phyloP scores from a whole-genome alignment of 1,140 invertebrate species.

The Gonatopus flavifemur region DNA sequence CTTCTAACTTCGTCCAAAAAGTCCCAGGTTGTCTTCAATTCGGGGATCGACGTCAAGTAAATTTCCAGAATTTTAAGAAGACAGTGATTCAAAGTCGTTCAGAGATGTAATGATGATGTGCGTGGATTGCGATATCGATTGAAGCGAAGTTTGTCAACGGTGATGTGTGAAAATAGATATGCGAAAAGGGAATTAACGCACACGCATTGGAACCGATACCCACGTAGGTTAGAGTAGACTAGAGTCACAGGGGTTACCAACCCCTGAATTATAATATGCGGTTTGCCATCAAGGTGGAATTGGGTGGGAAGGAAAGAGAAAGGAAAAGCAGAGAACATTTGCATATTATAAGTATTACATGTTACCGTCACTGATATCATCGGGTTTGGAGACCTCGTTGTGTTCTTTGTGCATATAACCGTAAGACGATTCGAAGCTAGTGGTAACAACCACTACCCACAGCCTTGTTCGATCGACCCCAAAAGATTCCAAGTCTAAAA shows the following conservation, averaged over 20 bases:
- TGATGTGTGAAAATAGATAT: no score
- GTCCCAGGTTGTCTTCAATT: no score
- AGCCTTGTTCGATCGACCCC: constrained; percentile 27
- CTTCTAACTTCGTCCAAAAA: no score
- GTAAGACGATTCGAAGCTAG: constrained; percentile 47
- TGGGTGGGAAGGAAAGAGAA: constrained; percentile 10
- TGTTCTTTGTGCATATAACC: constrained; percentile 48
- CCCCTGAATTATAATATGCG: constrained; percentile 44
- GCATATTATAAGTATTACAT: constrained; percentile 59
- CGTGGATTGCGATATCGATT: no score
- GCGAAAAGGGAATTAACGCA: no score
- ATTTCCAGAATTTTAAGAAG: no score
- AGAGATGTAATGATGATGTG: no score
- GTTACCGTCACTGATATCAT: constrained; percentile 52
- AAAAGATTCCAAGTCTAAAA: constrained; percentile 1
- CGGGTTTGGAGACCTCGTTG: constrained; percentile 47
- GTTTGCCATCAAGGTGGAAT: constrained; percentile 21
- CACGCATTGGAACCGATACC: constrained; percentile 8
- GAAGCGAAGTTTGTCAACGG: no score
- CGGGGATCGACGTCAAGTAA: no score
- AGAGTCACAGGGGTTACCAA: constrained; percentile 44
- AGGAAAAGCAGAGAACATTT: constrained; percentile 43
- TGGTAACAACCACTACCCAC: constrained; percentile 36
- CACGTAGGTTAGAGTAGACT: constrained; percentile 25
- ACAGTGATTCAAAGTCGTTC: no score